Base-by-base conservation (phyloP, 2,797 vertebrate species). In the Fistularia commersonii region DNA sequence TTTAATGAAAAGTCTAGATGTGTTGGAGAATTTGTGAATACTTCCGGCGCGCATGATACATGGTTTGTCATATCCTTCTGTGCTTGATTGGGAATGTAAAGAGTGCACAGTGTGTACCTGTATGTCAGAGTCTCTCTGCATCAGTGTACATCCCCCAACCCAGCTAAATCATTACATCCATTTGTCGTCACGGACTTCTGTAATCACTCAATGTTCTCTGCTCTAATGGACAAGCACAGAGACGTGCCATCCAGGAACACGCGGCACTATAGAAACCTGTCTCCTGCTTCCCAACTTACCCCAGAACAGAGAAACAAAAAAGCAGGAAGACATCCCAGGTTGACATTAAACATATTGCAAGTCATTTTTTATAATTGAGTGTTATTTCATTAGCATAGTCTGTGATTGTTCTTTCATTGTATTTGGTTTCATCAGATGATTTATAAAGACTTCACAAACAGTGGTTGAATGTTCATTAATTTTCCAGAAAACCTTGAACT, bases 121-220 rank as follows among this genome's bases (percentile, higher is more conserved):
- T 32, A 35, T 31, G 12, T 42, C 10, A 36, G 3, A 14, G 0
- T 50, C 7, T 50, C 14, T 52, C 41, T 58, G 48, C 43, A 31
- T 71, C 44, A n/a, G 23, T 23, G 23, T 23, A 23, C 23, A 23
- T 11, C 11, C n/a, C 35, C 36, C 11, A 37, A 15, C 13, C 10
- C 8, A 47, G 41, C 44, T 57, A 66, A 59, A 68, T 68, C 69
- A 57, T 60, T 64, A 61, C 56, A 57, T 57, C 56, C 47, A 49
- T 69, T 79, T 70, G 51, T 48, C 51, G 61, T 68, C 49, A 61
- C 3, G 7, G 51, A 65, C 56, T 66, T 61, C 43, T 11, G 44
- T 72, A 61, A 64, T 53, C 45, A 70, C 55, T 73, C 55, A 56
- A 33, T 73, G 68, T 69, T 74, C 52, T 41, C 43, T 47, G 50